Percentiles rank a stretch among this genome's conserved stretches.
Evolutionary conservation across 2,888 invertebrate genomes (phyloP).

Genomic region (Iphiclides podalirius): DNA sequence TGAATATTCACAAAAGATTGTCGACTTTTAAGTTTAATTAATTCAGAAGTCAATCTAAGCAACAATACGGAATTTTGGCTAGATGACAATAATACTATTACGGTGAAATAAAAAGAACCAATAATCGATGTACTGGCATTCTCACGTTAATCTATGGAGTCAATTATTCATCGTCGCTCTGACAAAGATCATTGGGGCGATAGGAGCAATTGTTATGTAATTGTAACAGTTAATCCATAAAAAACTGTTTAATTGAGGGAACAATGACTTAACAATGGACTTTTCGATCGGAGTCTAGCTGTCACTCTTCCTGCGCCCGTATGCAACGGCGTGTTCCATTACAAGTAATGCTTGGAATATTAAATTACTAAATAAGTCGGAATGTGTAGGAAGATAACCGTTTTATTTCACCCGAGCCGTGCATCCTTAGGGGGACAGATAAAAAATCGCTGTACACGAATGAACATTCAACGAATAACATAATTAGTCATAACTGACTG

Average conservation of each 20-base stretch:
- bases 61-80: no score
- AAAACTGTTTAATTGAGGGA: constrained; percentile 14
- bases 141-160: constrained; percentile 3
- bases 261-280: constrained; percentile 46
- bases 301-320: constrained; percentile 45
- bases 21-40: no score
- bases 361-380: no score
- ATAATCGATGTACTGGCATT: background rate
- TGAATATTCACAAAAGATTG: no score
- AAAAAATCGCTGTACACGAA: constrained; percentile 47
- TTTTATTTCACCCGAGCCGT: no score
- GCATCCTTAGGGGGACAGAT: constrained; percentile 38
- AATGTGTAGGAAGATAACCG: no score
- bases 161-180: no score
- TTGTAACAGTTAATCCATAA: constrained; percentile 13
- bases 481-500: constrained; percentile 41
- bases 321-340: no score
- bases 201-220: constrained; percentile 13
- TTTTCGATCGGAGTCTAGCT: constrained; percentile 67
- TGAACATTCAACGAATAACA: constrained; percentile 45
- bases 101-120: no score
- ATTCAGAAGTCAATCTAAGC: no score
- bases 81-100: no score
- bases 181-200: constrained; percentile 11
- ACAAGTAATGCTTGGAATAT: no score